These are phyloP conservation scores for Microtus richardsoni DNA, from an alignment of 2,113 vertebrate genomes.

Conservation along the genomic window DNA sequence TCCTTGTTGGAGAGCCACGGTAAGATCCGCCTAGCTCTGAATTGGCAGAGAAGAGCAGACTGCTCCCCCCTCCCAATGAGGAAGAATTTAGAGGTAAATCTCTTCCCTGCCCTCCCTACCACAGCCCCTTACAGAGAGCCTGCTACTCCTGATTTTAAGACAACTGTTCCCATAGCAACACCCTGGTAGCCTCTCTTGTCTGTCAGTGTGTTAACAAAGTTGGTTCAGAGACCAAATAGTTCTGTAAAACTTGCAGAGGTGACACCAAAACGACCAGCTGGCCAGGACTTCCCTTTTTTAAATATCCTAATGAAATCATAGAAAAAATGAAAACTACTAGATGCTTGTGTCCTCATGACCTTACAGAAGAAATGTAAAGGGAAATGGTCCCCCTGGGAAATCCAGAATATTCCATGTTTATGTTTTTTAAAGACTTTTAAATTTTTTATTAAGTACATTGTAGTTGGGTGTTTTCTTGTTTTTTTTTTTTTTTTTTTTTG, in stretches of 20 bases:
- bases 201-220: slow-evolving; percentile 51
- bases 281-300: slow-evolving; percentile 27
- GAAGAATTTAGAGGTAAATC: neutral
- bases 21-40: neutral
- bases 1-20: neutral
- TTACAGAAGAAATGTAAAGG: neutral
- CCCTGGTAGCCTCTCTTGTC: slow-evolving; percentile 40
- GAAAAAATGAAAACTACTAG: neutral
- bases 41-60: neutral
- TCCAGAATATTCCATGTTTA: neutral
- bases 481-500: too few relatives aligned
- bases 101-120: neutral
- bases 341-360: neutral
- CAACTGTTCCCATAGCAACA: slow-evolving; percentile 72
- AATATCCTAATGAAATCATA: neutral
- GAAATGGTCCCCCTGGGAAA: neutral
- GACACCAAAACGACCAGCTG: neutral
- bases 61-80: neutral
- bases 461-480: too few relatives aligned
- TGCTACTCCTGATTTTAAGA: slow-evolving; percentile 63
- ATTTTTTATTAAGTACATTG: neutral
- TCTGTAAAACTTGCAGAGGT: slow-evolving; percentile 36
- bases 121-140: neutral
- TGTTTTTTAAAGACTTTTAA: neutral
- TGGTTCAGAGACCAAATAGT: slow-evolving; percentile 56